Percentiles rank a stretch among this genome's conserved stretches.
Evolutionary conservation across 2,888 invertebrate genomes (phyloP).

Genomic region (Andrena hattorfiana): DNA sequence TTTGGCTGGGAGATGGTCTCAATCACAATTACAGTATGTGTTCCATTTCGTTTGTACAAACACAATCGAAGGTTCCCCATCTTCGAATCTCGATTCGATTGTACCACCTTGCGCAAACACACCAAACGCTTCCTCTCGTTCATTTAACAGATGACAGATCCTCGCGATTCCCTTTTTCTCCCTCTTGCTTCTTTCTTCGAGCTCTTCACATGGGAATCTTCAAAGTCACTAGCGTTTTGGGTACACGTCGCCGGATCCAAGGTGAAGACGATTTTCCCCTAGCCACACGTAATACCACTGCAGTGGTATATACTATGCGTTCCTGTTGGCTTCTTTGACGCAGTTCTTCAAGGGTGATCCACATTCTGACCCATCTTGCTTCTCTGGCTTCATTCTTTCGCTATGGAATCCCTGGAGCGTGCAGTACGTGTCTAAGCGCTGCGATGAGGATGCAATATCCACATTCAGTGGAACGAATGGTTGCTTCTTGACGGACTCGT

Average conservation of each 20-base stretch:
- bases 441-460: not conserved
- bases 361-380: conserved; percentile 12
- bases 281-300: not conserved
- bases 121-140: conserved; percentile 2
- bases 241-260: not conserved
- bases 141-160: conserved; percentile 12
- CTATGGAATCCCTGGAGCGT: not conserved
- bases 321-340: conserved; percentile 12
- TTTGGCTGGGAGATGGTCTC: conserved; percentile 6
- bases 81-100: conserved; percentile 18
- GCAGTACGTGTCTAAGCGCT: not conserved
- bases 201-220: too few species aligned
- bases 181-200: not conserved
- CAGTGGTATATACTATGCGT: not conserved
- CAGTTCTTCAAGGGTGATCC: conserved; percentile 13
- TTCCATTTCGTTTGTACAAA: not conserved
- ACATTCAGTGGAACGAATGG: not conserved
- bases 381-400: not conserved
- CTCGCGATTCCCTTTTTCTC: not conserved
- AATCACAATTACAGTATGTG: conserved; percentile 24
- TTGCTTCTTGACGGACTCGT: conserved; percentile 5
- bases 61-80: not conserved
- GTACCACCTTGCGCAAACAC: conserved; percentile 46
- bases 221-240: too few species aligned
- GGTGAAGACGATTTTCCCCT: conserved; percentile 20